Conservation (phyloP, 2,797 vertebrate species). For the Vireo griseus region DNA sequence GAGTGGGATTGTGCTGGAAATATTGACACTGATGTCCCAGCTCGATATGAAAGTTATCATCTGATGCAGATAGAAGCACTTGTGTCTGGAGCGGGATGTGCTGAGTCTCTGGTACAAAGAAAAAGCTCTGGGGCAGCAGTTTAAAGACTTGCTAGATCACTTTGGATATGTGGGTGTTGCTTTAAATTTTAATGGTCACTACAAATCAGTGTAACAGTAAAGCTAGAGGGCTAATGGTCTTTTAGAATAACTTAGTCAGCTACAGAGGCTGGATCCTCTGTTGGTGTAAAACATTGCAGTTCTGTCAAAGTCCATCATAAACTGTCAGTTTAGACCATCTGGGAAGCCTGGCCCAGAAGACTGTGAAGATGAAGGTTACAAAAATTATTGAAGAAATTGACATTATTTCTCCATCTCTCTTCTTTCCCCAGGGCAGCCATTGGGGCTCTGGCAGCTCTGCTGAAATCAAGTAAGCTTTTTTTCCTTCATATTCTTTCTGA, state of each 20-base stretch:
- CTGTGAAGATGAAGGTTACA: slow-evolving; percentile 47
- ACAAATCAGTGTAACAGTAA: slow-evolving; percentile 28
- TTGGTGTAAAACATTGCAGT: background rate
- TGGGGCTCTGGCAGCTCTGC: slow-evolving; percentile 82
- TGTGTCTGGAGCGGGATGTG: background rate
- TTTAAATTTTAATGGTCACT: slow-evolving; percentile 25
- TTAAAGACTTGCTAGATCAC: background rate
- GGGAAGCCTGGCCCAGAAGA: background rate
- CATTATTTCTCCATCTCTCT: slow-evolving; percentile 53
- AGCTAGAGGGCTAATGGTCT: slow-evolving; percentile 31
- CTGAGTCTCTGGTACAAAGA: background rate
- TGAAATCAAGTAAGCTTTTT: slow-evolving; percentile 88
- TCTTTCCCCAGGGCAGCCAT: slow-evolving; percentile 81
- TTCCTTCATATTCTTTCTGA: background rate
- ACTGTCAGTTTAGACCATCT: background rate
- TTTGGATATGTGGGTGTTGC: background rate
- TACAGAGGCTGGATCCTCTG: background rate
- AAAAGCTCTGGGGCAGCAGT: background rate
- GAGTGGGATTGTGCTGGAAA: background rate
- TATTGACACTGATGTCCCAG: background rate
- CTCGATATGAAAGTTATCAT: background rate
- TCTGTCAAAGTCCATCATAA: slow-evolving; percentile 8
- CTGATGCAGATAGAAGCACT: background rate
- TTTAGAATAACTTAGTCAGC: slow-evolving; percentile 19
- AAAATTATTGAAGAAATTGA: slow-evolving; percentile 61